Conservation (phyloP, 2,113 vertebrate species). For the Oncorhynchus tshawytscha region DNA sequence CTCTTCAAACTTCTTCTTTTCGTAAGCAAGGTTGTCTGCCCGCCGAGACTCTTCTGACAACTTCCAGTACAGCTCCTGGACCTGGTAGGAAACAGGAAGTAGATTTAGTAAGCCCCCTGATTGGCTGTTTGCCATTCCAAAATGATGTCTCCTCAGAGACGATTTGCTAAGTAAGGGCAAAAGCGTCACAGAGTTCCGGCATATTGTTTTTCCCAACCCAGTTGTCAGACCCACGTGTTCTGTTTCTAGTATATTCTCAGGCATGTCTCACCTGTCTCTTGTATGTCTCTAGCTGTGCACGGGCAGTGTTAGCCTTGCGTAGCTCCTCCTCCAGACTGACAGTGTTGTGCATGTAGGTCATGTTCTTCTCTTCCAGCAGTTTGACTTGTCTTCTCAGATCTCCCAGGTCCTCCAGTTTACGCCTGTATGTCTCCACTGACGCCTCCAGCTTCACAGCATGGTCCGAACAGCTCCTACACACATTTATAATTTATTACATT, state of each 20-base stretch:
- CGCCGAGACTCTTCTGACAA: slow-evolving; percentile 89
- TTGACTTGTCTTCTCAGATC: slow-evolving; percentile 94
- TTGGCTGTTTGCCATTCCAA: not conserved
- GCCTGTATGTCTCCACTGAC: slow-evolving; percentile 89
- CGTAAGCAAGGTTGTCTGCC: slow-evolving; percentile 90
- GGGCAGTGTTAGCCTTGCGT: slow-evolving; percentile 92
- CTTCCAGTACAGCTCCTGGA: slow-evolving; percentile 91
- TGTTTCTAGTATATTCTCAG: not conserved
- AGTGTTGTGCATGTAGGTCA: slow-evolving; percentile 96
- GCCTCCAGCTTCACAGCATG: slow-evolving; percentile 90
- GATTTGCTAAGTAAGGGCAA: too few species aligned
- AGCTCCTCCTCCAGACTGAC: slow-evolving; percentile 94
- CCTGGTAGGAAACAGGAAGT: slow-evolving; percentile 65
- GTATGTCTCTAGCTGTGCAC: slow-evolving; percentile 90
- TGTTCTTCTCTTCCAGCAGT: slow-evolving; percentile 92
- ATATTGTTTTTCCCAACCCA: too few species aligned
- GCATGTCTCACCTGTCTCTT: slow-evolving; percentile 84
- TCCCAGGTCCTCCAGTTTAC: slow-evolving; percentile 91
- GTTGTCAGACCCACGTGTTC: not conserved
- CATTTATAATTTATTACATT: too few species aligned
- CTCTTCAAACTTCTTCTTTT: slow-evolving; percentile 90
- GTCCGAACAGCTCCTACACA: slow-evolving; percentile 81
- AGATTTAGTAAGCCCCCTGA: not conserved
- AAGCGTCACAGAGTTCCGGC: too few species aligned
- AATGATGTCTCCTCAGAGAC: too few species aligned